Conservation (phyloP, 2,113 vertebrate genomes). For the Crotalus helleri region DNA sequence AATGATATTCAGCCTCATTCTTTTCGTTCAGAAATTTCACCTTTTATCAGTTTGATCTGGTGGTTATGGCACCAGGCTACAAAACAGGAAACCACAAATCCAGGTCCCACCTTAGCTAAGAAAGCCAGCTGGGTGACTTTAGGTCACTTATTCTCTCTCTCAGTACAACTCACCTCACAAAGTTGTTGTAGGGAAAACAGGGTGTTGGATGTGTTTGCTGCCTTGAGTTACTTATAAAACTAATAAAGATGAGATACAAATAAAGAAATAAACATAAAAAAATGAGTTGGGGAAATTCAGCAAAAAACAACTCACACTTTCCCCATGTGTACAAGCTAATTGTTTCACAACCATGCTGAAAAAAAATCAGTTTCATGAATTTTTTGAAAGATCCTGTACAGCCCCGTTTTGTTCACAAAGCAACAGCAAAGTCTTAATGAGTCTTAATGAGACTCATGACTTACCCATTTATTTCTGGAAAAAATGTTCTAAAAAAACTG, state of each 20-base stretch:
- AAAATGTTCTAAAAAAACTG: neutral
- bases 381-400: neutral
- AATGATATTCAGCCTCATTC: neutral
- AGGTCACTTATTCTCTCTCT: neutral
- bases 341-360: neutral
- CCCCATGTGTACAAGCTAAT: neutral
- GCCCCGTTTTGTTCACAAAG: neutral
- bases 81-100: neutral
- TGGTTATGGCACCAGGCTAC: neutral
- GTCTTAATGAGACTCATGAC: neutral
- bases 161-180: neutral
- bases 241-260: neutral
- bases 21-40: neutral
- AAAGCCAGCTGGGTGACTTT: neutral
- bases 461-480: neutral
- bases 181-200: neutral
- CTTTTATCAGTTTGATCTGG: neutral
- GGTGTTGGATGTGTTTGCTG: neutral
- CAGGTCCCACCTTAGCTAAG: neutral
- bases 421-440: neutral
- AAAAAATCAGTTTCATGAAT: neutral
- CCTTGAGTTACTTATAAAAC: neutral
- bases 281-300: neutral
- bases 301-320: neutral
- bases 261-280: neutral